Base-by-base conservation (phyloP, 2,888 invertebrate genomes). In the Erannis defoliaria region DNA sequence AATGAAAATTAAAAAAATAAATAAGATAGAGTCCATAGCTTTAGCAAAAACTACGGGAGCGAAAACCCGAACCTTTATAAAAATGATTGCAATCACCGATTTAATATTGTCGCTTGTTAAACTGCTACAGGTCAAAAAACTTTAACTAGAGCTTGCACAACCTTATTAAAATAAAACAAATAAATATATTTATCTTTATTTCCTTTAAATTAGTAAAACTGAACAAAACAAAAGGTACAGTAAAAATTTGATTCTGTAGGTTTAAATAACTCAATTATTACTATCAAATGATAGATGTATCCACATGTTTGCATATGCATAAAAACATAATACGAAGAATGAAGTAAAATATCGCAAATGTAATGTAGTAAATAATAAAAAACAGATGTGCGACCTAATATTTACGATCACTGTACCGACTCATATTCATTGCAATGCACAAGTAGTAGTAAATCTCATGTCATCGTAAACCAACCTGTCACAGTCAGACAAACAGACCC, bases 381-480 rank as follows among this genome's bases (percentile, higher is more conserved):
- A 54, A 54, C 59, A 48, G 59, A 53, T 60, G 42, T 35, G 18
- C 50, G 1, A 38, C 42, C 37, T 43, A 55, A 50, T 45, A 50
- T 55, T 54, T 42, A 49, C 48, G 14, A 26, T 26, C 26, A 26
- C 26, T n/a, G 29, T 48, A 29, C 14, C 10, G 8, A 14, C 18
- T 18, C 48, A 31, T 50, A 19, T 42, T 40, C 21, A 58, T 37
- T 60, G 50, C 53, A 55, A 57, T 53, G 53, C 45, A 49, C 8
- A 33, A 19, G 43, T 14, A 33, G 49, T 55, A 50, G 31, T 55
- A 50, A 65, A 64, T 64, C 64, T 57, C 46, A 57, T 63, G 63
- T 49, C 67, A 60, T 64, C 62, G 60, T 61, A 64, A 67, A 62
- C 49, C 63, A 55, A 72, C 67, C 67, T 72, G 74, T 73, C 74